Base-by-base conservation (phyloP, 2,888 invertebrate species). In the Agrypnus murinus region DNA sequence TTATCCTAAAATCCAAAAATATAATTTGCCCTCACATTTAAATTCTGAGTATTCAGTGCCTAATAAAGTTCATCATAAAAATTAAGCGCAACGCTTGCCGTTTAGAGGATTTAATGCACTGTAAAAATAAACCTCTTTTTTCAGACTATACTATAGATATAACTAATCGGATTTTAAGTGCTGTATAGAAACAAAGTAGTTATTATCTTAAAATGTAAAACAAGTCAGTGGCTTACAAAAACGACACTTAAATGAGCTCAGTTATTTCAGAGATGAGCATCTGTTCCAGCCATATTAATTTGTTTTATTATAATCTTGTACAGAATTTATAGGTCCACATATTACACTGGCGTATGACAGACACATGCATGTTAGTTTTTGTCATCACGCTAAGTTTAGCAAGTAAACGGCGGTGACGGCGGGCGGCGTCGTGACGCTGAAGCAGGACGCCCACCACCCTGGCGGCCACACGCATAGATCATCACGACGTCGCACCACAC, bases 381-480 rank as follows among this genome's bases (percentile, higher is more conserved):
- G 75, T 75, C 75, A 75, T 73, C 76, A 75, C 74, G 76, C 76
- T 76, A 76, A 75, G 75, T 75, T 76, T 76, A 76, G 76, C 74
- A 67, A 74, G 75, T 72, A 76, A 74, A 73, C 74, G 69, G 70
- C 64, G 74, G 71, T 75, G 72, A 74, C 74, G 72, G 71, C 67
- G 69, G 66, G 66, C 71, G 71, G 73, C 73, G 76, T 72, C 74
- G 74, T 66, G 73, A 69, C 63, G 72, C 62, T 55, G 69, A 66
- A 63, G 71, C 64, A 63, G 48, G 72, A 72, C 72, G 72, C 69
- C 65, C 70, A 74, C 68, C 69, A 48, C 69, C 71, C 68, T 69
- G 73, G 68, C 75, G 81, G 76, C 81, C 81, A 81, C 81, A 81
- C 81, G 78, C 81, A 79, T 81, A 80, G 78, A 81, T 80, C 80